Conservation (phyloP, 2,113 vertebrate species). For the Macrotis lagotis region DNA sequence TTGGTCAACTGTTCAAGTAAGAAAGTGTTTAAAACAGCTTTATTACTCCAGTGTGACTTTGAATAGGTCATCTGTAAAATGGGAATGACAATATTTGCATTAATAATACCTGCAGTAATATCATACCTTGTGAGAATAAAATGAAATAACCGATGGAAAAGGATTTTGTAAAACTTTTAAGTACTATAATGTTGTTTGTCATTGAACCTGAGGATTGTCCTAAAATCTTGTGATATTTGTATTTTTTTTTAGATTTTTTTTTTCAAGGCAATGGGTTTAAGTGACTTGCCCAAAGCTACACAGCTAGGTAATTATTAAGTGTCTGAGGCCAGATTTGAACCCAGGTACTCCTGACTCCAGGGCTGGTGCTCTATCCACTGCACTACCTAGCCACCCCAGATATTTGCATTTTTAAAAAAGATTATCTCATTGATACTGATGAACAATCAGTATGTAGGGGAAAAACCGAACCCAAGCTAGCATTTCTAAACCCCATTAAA, state of each 20-base stretch:
- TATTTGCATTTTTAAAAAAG: neutral
- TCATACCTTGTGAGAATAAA: neutral
- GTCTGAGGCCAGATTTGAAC: too few relatives aligned
- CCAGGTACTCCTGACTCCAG: too few relatives aligned
- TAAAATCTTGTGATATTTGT: neutral
- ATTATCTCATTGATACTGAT: neutral
- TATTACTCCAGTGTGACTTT: neutral
- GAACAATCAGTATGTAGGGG: neutral
- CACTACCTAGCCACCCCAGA: too few relatives aligned
- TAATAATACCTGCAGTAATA: neutral
- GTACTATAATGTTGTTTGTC: neutral
- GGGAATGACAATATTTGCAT: neutral
- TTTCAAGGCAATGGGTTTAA: too few relatives aligned
- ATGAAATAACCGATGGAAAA: neutral
- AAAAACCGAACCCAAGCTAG: neutral
- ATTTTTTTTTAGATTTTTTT: too few relatives aligned
- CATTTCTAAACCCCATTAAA: neutral
- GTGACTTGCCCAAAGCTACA: too few relatives aligned
- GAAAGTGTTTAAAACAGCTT: neutral
- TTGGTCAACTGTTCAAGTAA: too few relatives aligned
- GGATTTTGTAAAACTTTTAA: neutral
- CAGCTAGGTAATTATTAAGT: too few relatives aligned
- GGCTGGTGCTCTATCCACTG: too few relatives aligned
- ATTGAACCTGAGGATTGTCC: neutral
- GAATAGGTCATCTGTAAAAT: neutral